phyloP scores from a whole-genome alignment of 2,113 vertebrate genomes.

The Pycnonotus jocosus region DNA sequence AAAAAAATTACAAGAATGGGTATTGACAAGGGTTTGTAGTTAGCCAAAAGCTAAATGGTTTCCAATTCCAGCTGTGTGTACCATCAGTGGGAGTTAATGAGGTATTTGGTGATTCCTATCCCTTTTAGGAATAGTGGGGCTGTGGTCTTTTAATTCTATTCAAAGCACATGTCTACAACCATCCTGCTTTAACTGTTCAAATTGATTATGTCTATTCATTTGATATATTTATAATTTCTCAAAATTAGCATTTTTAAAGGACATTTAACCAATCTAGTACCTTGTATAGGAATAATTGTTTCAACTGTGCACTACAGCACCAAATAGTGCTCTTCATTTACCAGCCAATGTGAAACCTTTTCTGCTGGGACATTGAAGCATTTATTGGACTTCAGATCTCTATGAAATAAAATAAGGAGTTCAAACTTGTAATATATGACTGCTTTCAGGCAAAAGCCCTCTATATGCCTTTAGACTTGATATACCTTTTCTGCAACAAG shows the following conservation, averaged over 20 bases:
- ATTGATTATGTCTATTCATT: not conserved
- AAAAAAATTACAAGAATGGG: not conserved
- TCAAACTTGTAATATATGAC: not conserved
- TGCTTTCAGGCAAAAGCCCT: not conserved
- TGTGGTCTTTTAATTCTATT: not conserved
- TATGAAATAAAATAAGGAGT: not conserved
- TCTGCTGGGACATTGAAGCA: not conserved
- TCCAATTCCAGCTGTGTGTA: not conserved
- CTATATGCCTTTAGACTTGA: not conserved
- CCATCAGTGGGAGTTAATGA: not conserved
- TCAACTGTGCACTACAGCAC: not conserved
- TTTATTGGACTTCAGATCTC: not conserved
- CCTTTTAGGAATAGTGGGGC: not conserved
- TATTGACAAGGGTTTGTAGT: not conserved
- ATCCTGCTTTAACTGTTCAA: not conserved
- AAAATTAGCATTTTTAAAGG: not conserved
- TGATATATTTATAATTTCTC: not conserved
- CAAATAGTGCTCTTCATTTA: not conserved
- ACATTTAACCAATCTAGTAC: not conserved
- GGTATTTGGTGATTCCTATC: not conserved
- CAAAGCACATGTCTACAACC: not conserved
- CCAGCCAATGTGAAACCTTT: not conserved
- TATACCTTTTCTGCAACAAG: not conserved
- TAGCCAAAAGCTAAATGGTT: not conserved
- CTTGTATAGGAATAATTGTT: not conserved